Conservation (phyloP, 1,140 invertebrate genomes). For the Cylas formicarius region DNA sequence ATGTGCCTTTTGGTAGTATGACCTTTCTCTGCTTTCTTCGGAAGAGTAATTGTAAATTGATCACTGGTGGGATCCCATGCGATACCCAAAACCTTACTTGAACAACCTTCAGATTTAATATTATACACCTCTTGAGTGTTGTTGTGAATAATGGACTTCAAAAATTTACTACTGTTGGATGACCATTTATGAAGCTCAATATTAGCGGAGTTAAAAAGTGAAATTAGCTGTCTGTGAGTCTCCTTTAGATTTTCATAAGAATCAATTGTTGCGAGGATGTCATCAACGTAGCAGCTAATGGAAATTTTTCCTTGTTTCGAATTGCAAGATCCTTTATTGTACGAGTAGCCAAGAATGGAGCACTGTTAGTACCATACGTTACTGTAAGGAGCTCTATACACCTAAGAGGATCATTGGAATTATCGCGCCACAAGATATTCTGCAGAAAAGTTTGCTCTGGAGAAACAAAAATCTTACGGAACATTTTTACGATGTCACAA, state of each 20-base stretch:
- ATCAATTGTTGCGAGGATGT: constrained; percentile 19
- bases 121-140: not conserved
- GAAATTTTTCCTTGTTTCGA: constrained; percentile 26
- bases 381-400: constrained; percentile 36
- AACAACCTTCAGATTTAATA: not conserved
- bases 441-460: constrained; percentile 31
- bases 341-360: constrained; percentile 34
- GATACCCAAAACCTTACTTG: constrained; percentile 15
- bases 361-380: constrained; percentile 36
- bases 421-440: constrained; percentile 39
- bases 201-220: constrained; percentile 1
- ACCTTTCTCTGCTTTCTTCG: not conserved
- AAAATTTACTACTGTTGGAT: constrained; percentile 7
- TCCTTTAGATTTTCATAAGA: not conserved
- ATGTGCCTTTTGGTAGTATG: constrained; percentile 13
- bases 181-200: constrained; percentile 16
- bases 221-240: not conserved
- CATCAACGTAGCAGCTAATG: constrained; percentile 28
- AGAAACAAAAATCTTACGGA: constrained; percentile 35
- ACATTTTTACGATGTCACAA: constrained; percentile 42
- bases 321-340: constrained; percentile 30
- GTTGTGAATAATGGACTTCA: not conserved
- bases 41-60: constrained; percentile 3
- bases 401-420: constrained; percentile 20
- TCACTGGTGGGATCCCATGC: constrained; percentile 12